phyloP scores from a whole-genome alignment of 2,113 vertebrate species.

The Ciconia maguari region DNA sequence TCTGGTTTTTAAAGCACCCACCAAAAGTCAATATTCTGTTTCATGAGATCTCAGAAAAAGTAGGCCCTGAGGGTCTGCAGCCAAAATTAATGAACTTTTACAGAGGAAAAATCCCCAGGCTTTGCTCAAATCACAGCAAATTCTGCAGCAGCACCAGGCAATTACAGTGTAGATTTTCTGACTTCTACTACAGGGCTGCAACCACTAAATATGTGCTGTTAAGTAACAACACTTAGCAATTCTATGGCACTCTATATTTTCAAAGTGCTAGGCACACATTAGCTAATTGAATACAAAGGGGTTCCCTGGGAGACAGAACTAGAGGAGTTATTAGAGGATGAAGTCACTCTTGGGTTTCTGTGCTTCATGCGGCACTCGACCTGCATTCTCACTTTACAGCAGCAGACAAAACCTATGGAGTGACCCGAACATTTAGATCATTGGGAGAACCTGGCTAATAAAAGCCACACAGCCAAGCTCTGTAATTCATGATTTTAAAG shows the following conservation, averaged over 20 bases:
- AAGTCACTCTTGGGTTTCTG: constrained; percentile 26
- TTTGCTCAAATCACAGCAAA: background rate
- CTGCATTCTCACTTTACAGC: background rate
- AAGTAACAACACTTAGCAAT: constrained; percentile 54
- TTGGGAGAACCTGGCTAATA: background rate
- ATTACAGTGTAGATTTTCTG: background rate
- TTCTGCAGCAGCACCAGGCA: constrained; percentile 18
- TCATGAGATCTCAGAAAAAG: background rate
- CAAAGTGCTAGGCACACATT: constrained; percentile 51
- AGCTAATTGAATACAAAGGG: constrained; percentile 68
- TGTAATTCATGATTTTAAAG: background rate
- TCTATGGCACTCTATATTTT: constrained; percentile 42
- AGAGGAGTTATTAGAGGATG: constrained; percentile 37
- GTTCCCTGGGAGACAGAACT: constrained; percentile 56
- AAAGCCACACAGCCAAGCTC: background rate
- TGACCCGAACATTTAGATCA: background rate
- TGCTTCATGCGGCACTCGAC: background rate
- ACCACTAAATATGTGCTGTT: constrained; percentile 11
- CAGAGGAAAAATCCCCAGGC: background rate
- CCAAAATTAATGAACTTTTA: constrained; percentile 44
- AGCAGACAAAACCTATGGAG: background rate
- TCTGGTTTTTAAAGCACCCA: background rate
- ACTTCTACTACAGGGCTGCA: constrained; percentile 33
- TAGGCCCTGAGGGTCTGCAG: background rate
- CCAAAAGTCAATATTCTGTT: background rate